Evolutionary conservation across 2,113 vertebrate genomes (phyloP).

Genomic region (Cyphomyrus discorhynchus): DNA sequence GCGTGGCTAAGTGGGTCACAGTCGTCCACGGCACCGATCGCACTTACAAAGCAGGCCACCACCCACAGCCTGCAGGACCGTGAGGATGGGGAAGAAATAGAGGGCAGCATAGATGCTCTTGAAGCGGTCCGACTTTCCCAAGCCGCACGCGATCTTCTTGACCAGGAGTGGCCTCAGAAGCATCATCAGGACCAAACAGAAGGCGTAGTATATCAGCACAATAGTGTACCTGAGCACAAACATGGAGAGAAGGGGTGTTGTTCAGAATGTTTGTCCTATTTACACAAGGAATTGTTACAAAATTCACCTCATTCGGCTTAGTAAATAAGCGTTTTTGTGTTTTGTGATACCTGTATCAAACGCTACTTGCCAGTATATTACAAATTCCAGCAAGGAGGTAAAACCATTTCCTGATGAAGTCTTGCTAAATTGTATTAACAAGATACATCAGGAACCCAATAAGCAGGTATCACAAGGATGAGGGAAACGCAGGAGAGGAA

Average conservation of each 20-base stretch:
- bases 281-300: not conserved
- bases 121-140: slow-evolving; percentile 90
- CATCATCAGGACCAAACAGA: slow-evolving; percentile 95
- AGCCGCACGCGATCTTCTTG: slow-evolving; percentile 91
- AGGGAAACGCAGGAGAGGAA: not conserved
- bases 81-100: slow-evolving; percentile 95
- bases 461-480: not conserved
- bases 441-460: not conserved
- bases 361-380: not conserved
- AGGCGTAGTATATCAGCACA: slow-evolving; percentile 91
- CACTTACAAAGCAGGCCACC: slow-evolving; percentile 92
- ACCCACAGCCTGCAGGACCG: slow-evolving; percentile 88
- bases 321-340: not conserved
- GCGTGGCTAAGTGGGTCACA: not conserved
- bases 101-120: slow-evolving; percentile 95
- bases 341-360: not conserved
- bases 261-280: not conserved
- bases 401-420: not conserved
- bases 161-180: slow-evolving; percentile 88
- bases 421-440: not conserved
- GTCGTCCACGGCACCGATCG: not conserved
- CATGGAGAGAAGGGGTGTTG: not conserved
- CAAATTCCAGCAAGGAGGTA: not conserved
- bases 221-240: slow-evolving; percentile 80
- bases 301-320: not conserved